phyloP scores from a whole-genome alignment of 2,113 vertebrate genomes.

The Corythaixoides concolor region DNA sequence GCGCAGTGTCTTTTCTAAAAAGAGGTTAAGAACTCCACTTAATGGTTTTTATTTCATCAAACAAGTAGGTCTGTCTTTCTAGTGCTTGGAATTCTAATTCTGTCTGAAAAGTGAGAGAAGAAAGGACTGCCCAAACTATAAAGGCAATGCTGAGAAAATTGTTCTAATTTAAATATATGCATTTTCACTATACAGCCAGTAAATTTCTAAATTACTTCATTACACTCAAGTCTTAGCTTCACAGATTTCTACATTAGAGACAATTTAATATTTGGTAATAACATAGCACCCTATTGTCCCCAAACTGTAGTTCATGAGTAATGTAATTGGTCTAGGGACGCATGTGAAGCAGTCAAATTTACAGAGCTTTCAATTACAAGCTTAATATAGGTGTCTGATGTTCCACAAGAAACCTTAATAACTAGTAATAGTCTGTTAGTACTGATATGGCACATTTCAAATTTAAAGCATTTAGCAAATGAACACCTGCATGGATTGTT shows the following conservation, averaged over 20 bases:
- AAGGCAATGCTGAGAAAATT: neutral
- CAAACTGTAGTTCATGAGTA: neutral
- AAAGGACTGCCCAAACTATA: neutral
- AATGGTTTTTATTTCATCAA: neutral
- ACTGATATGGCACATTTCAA: neutral
- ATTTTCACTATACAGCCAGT: neutral
- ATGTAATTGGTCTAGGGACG: constrained; percentile 4
- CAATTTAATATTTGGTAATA: constrained; percentile 24
- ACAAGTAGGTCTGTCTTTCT: neutral
- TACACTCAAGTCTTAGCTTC: neutral
- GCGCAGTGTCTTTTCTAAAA: neutral
- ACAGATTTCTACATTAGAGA: neutral
- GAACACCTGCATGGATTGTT: neutral
- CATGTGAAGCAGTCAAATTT: neutral
- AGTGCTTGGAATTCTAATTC: neutral
- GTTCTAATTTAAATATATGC: neutral
- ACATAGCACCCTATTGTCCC: neutral
- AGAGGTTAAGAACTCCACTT: neutral
- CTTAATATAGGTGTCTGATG: neutral
- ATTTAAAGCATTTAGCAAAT: neutral
- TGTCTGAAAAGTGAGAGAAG: neutral
- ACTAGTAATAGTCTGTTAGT: neutral
- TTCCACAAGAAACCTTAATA: constrained; percentile 28
- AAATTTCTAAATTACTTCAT: constrained; percentile 13
- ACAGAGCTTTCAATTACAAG: constrained; percentile 28